Base-by-base conservation (phyloP, 1,140 invertebrate species). In the Philopotamus ludificatus region DNA sequence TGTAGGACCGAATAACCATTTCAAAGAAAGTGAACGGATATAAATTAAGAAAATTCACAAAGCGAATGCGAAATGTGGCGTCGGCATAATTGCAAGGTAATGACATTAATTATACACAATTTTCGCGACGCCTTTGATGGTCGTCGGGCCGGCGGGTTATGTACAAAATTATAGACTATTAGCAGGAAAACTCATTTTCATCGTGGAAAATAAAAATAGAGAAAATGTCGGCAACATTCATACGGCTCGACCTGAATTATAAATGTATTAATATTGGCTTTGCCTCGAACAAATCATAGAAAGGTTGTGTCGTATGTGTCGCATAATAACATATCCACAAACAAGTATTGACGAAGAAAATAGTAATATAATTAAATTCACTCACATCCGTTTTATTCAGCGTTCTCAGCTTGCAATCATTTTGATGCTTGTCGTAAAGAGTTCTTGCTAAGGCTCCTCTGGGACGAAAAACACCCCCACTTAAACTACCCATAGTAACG, bases 361-460 rank as follows among this genome's bases (percentile, higher is more conserved):
- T n/a, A n/a, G n/a, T n/a, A n/a, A n/a, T n/a, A n/a, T n/a, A n/a
- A 53, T 21, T n/a, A 63, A 44, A 58, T 59, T 26, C 42, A 73
- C 84, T 84, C 76, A 88, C 88, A 82, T 85, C 80, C 53, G 78
- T 80, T 72, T 87, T 86, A 73, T 89, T 86, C 71, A 87, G 81
- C 20, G 78, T 75, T 65, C 83, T 79, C 0, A 89, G 80, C 63
- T 82, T 78, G 71, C 86, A 82, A 74, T 90, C 88, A 67, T 85
- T 84, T 54, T 80, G 74, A 67, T 88, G 86, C 73, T 88, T 87
- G 68, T 88, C 83, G 77, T 88, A 89, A 3, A 90, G 75, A 26
- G 87, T 79, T 68, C 87, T 77, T 22, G 88, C 86, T 25, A 89
- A 75, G 63, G 84, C 84, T 67, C 87, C 86, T 70, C 87, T 79